Percentiles rank a stretch among this genome's conserved stretches.
phyloP scores from a whole-genome alignment of 2,797 vertebrate genomes.

The Enteromius radiatus region DNA sequence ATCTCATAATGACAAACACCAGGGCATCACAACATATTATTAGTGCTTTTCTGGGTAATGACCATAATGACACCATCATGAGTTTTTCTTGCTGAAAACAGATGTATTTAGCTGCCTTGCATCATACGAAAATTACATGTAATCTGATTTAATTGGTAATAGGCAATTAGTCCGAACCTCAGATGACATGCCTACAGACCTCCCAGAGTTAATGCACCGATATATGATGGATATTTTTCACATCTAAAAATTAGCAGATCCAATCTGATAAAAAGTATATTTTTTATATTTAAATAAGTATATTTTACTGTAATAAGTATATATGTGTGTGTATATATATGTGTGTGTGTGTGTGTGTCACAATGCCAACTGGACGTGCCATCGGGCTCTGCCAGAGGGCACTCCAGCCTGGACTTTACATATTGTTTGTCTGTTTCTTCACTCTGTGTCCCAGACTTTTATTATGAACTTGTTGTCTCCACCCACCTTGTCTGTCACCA shows the following conservation, averaged over 20 bases:
- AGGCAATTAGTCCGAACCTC: background rate
- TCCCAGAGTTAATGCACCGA: background rate
- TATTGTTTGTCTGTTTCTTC: too few species aligned
- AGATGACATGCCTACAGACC: background rate
- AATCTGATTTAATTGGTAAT: constrained; percentile 7
- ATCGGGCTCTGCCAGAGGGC: too few species aligned
- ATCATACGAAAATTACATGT: constrained; percentile 12
- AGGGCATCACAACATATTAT: constrained; percentile 30
- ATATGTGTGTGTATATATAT: too few species aligned
- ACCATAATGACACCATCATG: constrained; percentile 28
- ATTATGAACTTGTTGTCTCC: too few species aligned
- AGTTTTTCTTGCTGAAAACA: constrained; percentile 8
- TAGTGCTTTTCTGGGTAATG: constrained; percentile 23
- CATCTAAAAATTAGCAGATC: background rate
- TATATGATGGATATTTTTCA: background rate
- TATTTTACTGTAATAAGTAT: too few species aligned
- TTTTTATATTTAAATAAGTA: too few species aligned
- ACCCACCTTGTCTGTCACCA: too few species aligned
- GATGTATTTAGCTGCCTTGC: constrained; percentile 2
- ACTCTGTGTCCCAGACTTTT: too few species aligned
- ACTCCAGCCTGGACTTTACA: too few species aligned
- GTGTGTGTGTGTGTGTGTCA: too few species aligned
- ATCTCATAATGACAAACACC: constrained; percentile 37
- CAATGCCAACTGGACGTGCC: too few species aligned
- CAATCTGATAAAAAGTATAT: too few species aligned